Evolutionary conservation across 2,888 invertebrate genomes (phyloP).

Genomic region (Ernsta delagoae): DNA sequence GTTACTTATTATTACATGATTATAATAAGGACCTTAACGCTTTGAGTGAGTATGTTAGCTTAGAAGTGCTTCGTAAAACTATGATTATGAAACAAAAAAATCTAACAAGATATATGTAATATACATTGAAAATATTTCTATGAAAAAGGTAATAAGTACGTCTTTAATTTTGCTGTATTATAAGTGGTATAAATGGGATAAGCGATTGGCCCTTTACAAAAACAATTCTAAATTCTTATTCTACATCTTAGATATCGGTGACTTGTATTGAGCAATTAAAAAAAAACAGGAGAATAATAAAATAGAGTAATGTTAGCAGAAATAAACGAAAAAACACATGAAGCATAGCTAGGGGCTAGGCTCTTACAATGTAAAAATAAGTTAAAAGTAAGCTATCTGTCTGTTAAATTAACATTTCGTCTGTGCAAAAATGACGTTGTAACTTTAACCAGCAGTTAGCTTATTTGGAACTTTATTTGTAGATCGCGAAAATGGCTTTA

Average conservation of each 20-base stretch:
- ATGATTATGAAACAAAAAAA: slow-evolving; percentile 15
- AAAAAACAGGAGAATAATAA: background rate
- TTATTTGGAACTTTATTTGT: too few species aligned
- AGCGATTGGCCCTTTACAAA: slow-evolving; percentile 32
- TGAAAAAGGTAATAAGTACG: slow-evolving; percentile 18
- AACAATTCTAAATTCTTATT: slow-evolving; percentile 29
- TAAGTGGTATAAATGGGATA: background rate
- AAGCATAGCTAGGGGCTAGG: too few species aligned
- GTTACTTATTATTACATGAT: slow-evolving; percentile 41
- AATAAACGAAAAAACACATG: too few species aligned
- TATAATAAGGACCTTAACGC: slow-evolving; percentile 42
- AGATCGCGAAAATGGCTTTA: too few species aligned
- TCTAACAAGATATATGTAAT: slow-evolving; percentile 32
- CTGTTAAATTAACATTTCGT: too few species aligned
- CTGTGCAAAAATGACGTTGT: too few species aligned
- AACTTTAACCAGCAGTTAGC: too few species aligned
- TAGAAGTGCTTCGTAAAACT: slow-evolving; percentile 10
- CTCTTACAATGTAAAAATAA: too few species aligned
- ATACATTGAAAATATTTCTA: too few species aligned
- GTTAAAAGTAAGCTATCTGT: too few species aligned
- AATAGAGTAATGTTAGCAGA: too few species aligned
- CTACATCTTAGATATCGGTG: slow-evolving; percentile 21
- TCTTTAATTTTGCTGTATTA: slow-evolving; percentile 15
- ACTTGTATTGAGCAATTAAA: slow-evolving; percentile 25
- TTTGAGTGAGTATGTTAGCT: slow-evolving; percentile 23